Conservation (phyloP, 2,113 vertebrate species). For the Meles meles region DNA sequence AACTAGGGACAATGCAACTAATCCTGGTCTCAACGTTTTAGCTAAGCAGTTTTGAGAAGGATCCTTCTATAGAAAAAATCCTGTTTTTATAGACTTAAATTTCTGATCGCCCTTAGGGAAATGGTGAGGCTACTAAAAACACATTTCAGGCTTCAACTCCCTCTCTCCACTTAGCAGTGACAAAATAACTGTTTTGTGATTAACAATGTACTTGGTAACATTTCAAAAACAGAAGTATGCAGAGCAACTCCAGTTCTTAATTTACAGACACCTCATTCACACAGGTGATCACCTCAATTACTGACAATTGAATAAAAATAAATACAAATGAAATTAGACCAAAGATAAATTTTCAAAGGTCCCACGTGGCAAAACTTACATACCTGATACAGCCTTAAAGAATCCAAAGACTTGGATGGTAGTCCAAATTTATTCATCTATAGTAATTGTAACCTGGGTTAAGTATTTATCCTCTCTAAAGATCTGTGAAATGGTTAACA, state of each 20-base stretch:
- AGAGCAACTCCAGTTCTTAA: neutral
- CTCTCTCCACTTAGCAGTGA: neutral
- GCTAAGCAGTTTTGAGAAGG: neutral
- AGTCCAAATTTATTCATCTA: neutral
- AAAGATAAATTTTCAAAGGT: neutral
- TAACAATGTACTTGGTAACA: neutral
- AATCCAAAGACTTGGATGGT: neutral
- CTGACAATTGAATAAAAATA: neutral
- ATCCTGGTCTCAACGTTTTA: constrained; percentile 25
- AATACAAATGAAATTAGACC: neutral
- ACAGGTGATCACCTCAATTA: neutral
- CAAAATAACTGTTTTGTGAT: neutral
- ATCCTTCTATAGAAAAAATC: neutral
- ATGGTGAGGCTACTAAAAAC: neutral
- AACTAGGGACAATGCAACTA: neutral
- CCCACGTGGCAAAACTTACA: neutral
- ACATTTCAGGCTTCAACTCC: neutral
- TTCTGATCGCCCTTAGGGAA: neutral
- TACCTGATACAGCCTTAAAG: neutral
- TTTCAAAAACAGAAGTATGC: neutral
- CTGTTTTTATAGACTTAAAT: neutral
- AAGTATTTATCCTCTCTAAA: neutral
- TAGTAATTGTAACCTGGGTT: neutral
- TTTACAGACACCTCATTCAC: neutral
- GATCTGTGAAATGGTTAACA: neutral